Percentiles rank a stretch among this genome's conserved stretches.
Evolutionary conservation across 2,113 vertebrate genomes (phyloP).

Genomic region (Larimichthys polyactis): DNA sequence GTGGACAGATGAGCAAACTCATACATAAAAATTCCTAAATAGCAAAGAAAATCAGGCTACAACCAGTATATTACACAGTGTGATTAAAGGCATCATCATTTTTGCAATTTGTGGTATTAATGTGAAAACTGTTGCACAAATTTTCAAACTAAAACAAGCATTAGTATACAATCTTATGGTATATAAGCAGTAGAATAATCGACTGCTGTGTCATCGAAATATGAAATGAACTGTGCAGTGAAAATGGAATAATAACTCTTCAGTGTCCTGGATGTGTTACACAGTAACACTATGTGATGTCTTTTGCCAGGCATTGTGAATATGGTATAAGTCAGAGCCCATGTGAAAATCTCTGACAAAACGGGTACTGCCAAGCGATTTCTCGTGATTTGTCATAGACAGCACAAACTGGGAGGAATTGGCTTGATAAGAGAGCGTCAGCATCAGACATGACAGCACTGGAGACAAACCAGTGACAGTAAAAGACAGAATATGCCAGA

Average conservation of each 20-base stretch:
- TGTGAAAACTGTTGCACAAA: background rate
- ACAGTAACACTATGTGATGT: background rate
- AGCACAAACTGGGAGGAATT: slow-evolving; percentile 20
- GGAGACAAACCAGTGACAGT: slow-evolving; percentile 2
- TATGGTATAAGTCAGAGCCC: slow-evolving; percentile 20
- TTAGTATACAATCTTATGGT: background rate
- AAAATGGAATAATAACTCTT: background rate
- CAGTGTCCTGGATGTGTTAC: background rate
- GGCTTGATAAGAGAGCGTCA: background rate
- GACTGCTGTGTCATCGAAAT: background rate
- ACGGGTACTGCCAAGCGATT: slow-evolving; percentile 29
- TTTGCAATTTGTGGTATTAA: background rate
- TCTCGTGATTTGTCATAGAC: slow-evolving; percentile 27
- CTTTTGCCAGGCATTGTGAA: slow-evolving; percentile 16
- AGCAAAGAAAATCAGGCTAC: background rate
- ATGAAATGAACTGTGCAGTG: background rate
- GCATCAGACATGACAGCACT: slow-evolving; percentile 18
- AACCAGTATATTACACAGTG: background rate
- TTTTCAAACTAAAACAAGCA: background rate
- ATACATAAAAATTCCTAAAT: background rate
- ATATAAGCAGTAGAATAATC: background rate
- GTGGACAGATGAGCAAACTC: background rate
- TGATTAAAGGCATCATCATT: background rate
- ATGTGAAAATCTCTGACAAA: slow-evolving; percentile 20
- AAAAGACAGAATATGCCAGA: slow-evolving; percentile 1